phyloP scores from a whole-genome alignment of 2,888 invertebrate species.

The Macrophya annulata region DNA sequence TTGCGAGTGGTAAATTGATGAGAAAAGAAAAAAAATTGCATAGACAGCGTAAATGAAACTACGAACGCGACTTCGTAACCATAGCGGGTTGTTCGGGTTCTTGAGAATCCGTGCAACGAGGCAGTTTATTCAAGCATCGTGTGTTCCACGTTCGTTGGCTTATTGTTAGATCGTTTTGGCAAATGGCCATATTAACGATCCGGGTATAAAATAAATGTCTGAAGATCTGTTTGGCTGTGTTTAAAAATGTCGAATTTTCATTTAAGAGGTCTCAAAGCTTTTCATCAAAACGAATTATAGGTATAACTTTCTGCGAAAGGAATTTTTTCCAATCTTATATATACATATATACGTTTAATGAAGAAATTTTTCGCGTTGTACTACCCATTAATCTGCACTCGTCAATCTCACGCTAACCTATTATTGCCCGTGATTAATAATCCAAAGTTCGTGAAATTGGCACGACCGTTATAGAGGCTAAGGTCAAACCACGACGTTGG shows the following conservation, averaged over 20 bases:
- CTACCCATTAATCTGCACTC: background rate
- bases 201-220: constrained; percentile 17
- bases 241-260: background rate
- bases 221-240: constrained; percentile 4
- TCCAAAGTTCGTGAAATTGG: constrained; percentile 44
- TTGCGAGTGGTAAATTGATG: background rate
- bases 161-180: constrained; percentile 45
- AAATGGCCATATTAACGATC: constrained; percentile 25
- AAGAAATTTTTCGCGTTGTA: background rate
- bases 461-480: constrained; percentile 50
- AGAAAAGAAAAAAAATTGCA: background rate
- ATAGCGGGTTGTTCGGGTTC: background rate
- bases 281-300: background rate
- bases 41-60: constrained; percentile 27
- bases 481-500: constrained; percentile 42
- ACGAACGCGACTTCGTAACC: background rate
- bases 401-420: background rate
- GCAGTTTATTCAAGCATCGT: constrained; percentile 29
- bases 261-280: background rate
- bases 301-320: too few species aligned
- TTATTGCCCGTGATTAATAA: constrained; percentile 11
- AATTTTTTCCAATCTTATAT: too few species aligned
- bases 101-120: constrained; percentile 11
- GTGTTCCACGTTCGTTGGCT: constrained; percentile 20
- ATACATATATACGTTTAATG: too few species aligned